These are phyloP conservation scores for Brotula barbata DNA, from an alignment of 2,797 vertebrate species.

Conservation along the genomic window DNA sequence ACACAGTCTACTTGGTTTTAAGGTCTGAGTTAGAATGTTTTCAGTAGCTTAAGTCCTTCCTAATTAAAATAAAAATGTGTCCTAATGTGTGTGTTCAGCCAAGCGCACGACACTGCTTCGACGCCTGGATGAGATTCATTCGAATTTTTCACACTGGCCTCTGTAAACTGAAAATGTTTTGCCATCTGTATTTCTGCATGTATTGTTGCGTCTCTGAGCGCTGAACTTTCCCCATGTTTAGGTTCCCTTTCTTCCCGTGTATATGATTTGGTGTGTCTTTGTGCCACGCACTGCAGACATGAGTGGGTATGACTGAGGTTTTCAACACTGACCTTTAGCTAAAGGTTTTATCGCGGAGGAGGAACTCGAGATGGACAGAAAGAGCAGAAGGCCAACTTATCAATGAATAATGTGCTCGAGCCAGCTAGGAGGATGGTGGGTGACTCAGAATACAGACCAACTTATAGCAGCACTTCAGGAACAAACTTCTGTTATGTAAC, in stretches of 20 bases:
- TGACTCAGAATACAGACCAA: constrained; percentile 37
- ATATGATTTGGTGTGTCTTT: not conserved
- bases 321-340: constrained; percentile 58
- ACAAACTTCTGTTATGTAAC: not conserved
- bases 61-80: too few relatives aligned
- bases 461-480: not conserved
- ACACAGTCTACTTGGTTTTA: too few relatives aligned
- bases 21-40: too few relatives aligned
- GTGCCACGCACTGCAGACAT: constrained; percentile 14
- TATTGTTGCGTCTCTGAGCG: too few relatives aligned
- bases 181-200: too few relatives aligned
- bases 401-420: constrained; percentile 39
- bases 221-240: not conserved
- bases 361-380: constrained; percentile 29
- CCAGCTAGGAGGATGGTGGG: constrained; percentile 18
- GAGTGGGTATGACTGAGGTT: constrained; percentile 37
- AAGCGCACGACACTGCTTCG: too few relatives aligned
- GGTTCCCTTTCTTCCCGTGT: constrained; percentile 9
- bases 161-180: too few relatives aligned
- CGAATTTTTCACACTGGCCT: too few relatives aligned
- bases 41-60: too few relatives aligned
- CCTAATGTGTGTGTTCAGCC: too few relatives aligned
- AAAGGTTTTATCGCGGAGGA: constrained; percentile 53
- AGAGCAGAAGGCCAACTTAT: constrained; percentile 49
- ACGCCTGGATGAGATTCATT: too few relatives aligned